Base-by-base conservation (phyloP, 2,888 invertebrate species). In the Actias luna region DNA sequence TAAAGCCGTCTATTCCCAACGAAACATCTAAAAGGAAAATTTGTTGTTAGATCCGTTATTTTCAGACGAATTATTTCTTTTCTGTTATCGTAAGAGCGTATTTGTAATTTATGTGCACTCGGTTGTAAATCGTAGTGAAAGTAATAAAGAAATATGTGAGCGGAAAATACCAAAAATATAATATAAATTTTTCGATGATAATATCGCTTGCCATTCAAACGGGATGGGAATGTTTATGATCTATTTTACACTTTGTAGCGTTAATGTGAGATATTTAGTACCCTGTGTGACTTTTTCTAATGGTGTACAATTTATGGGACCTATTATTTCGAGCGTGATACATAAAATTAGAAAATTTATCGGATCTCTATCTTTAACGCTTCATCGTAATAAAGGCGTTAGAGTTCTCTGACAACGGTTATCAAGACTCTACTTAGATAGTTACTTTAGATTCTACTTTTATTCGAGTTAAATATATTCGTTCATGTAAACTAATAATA, bases 201-300 rank as follows among this genome's bases (percentile, higher is more conserved):
- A 25, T 52, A 52, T 27, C 52, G 52, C 29, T n/a, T 55, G 29
- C 14, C 29, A 55, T 55, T n/a, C n/a, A 55, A 55, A 29, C 29
- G n/a, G 55, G 29, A 22, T 29, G 29, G 27, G 16, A n/a, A 39
- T 39, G 42, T 59, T 59, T 59, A 59, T 42, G 59, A 59, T 59
- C 59, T 42, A n/a, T 14, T 59, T 59, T 25, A 42, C 59, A 59
- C 59, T 59, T 29, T 42, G 59, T 59, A 27, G 42, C 18, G 12
- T 46, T 18, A 27, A 29, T 59, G 29, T 59, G 16, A 27, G n/a
- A 25, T 25, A 39, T 27, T 59, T 59, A 18, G 3, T 16, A 42
- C 25, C 18, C 18, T 29, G n/a, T 59, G 27, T 42, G 29, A 25
- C 1, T 39, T 42, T 59, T 59, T 59, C n/a, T 16, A 7, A 59